Base-by-base conservation (phyloP, 2,797 vertebrate species). In the Glossophaga mutica region DNA sequence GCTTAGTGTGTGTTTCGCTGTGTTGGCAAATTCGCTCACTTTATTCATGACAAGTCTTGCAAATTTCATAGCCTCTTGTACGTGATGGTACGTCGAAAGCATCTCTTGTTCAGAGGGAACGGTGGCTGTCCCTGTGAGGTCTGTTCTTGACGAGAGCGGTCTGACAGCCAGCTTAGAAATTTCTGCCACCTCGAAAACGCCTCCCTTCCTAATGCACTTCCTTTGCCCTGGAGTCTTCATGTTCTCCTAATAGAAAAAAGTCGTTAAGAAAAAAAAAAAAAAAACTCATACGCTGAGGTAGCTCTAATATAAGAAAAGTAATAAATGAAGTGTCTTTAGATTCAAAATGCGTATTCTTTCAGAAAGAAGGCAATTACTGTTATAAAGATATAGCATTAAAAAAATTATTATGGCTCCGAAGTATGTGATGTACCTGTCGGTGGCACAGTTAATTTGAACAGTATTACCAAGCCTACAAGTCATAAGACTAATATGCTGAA, bases 371-470 rank as follows among this genome's bases (percentile, higher is more conserved):
- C 95, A 97, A 97, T 97, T 97, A 97, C 94, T 88, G 88, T 88
- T 97, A 95, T 89, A 97, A 96, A 97, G 97, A 97, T 92, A 95
- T 3, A 95, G 85, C 77, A 48, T 83, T 42, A 67, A 79, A 62
- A 91, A 81, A 67, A 90, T 76, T 96, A 96, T 89, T 93, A 83
- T 26, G n/a, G 67, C 95, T 94, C 73, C 87, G 79, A 95, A 91
- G 94, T 92, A 89, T 97, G 82, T 87, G 94, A 82, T 95, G 48
- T 65, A 94, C 93, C 96, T 93, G 81, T 96, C 93, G 48, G 78
- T 34, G 77, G 94, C 94, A 95, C 95, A 94, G 97, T 97, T 98
- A 96, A 98, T 98, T 98, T 98, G 87, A 96, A 96, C 97, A 94
- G 96, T 94, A 96, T 98, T 93, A 97, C 87, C 95, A 81, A 42